Evolutionary conservation across 35 echinoderm and acorn worm genomes (phyloP), one percentile per base, ranked within the genome.

Genomic region (Eucidaris tribuloides): DNA sequence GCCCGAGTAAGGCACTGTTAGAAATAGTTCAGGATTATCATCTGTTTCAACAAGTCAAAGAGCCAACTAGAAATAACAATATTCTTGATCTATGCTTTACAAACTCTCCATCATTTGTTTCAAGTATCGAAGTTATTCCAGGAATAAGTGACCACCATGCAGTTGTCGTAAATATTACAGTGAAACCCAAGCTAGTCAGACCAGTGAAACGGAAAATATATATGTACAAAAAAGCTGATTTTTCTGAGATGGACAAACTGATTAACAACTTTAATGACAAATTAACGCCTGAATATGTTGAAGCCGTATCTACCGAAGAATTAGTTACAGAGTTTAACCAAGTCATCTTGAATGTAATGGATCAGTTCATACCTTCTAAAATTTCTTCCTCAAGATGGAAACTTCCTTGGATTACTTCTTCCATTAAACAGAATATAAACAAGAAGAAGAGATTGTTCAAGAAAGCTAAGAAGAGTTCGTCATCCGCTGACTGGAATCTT

Each of bases 81-180:
- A 84, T 85, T 3, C 46, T 81, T 28, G 89, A 92, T 41, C 48
- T 87, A 52, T 92, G 83, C 57, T 87, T 87, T 77, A 92, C 84
- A 39, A 81, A 85, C 35, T 49, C 25, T n/a, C 80, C 80, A 72
- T 65, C 82, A 23, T 80, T 86, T 0, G 74, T 87, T 2, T 38
- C 43, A 37, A 86, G 48, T 42, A 87, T 50, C 19, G 77, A 86
- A 44, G 90, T 92, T 36, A 87, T 83, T 28, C 83, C 83, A 29
- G 52, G 90, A 27, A 68, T 92, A 41, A 86, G 74, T 87, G 83
- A 92, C 74, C 89, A 91, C 29, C 59, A 92, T 9, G 68, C 61
- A 36, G 83, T 82, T 27, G 44, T 87, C 22, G 84, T 82, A 20
- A 55, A 86, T 31, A 74, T 68, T 28, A 81, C 74, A 37, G 18